These are phyloP conservation scores for Maniola hyperantus DNA, from an alignment of 2,888 invertebrate genomes.

Conservation along the genomic window DNA sequence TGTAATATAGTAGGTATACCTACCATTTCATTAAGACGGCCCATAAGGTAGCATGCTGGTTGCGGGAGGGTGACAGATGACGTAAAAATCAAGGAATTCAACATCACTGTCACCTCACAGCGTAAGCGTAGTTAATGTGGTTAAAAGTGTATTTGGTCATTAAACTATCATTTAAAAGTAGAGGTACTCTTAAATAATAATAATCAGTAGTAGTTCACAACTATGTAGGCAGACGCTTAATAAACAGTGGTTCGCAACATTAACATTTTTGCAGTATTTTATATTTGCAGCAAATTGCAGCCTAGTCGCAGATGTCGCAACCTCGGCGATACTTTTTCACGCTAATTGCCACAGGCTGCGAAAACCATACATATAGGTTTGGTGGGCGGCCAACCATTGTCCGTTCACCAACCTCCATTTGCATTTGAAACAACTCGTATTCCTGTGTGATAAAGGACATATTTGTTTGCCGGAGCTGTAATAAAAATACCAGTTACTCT, in stretches of 20 bases:
- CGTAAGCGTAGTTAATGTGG: too few species aligned
- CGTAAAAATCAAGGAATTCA: too few species aligned
- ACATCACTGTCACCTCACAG: too few species aligned
- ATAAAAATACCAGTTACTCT: slow-evolving; percentile 18
- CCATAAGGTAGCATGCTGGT: too few species aligned
- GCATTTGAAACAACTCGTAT: slow-evolving; percentile 24
- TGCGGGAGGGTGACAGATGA: too few species aligned
- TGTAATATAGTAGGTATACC: too few species aligned
- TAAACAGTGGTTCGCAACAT: slow-evolving; percentile 5
- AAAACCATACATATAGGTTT: slow-evolving; percentile 44
- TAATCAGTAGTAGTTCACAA: not conserved
- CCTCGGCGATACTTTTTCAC: slow-evolving; percentile 46
- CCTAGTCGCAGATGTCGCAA: slow-evolving; percentile 42
- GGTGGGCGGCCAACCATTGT: slow-evolving; percentile 43
- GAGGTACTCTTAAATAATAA: not conserved
- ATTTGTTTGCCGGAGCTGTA: not conserved
- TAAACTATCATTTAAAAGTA: not conserved
- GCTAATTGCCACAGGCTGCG: slow-evolving; percentile 46
- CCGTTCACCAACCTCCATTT: slow-evolving; percentile 23
- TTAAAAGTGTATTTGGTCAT: too few species aligned
- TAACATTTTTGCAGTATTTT: slow-evolving; percentile 13
- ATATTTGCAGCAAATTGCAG: slow-evolving; percentile 26
- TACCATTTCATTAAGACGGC: too few species aligned
- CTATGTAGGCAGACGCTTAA: not conserved
- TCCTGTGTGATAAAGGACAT: slow-evolving; percentile 17